Evolutionary conservation across 2,113 vertebrate genomes (phyloP).

Genomic region (Merops nubicus): DNA sequence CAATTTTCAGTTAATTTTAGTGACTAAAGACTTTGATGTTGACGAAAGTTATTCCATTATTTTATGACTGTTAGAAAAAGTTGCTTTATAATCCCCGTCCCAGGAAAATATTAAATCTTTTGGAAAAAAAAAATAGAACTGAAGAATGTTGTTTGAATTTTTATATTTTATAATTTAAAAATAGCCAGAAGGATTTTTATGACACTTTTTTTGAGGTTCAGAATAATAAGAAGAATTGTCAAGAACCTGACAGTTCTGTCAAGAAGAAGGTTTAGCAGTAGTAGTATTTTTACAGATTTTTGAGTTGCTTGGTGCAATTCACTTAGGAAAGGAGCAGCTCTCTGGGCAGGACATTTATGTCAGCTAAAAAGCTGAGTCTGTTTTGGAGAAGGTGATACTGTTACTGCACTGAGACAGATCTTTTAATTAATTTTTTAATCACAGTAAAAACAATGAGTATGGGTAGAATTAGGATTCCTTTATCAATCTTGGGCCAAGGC

Average conservation of each 20-base stretch:
- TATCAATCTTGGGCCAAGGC: background rate
- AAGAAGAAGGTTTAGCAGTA: background rate
- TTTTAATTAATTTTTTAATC: background rate
- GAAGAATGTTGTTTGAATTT: background rate
- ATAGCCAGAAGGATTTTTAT: background rate
- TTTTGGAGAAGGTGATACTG: background rate
- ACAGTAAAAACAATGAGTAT: rapidly evolving
- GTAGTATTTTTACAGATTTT: background rate
- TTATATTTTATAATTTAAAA: background rate
- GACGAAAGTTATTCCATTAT: background rate
- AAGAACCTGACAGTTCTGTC: background rate
- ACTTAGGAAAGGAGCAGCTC: background rate
- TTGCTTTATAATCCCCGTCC: background rate
- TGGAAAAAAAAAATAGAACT: background rate
- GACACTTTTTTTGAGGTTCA: background rate
- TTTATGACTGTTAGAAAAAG: background rate
- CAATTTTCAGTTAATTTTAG: background rate
- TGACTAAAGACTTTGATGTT: background rate
- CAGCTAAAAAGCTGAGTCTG: background rate
- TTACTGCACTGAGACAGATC: background rate
- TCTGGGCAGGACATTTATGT: background rate
- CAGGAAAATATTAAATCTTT: background rate
- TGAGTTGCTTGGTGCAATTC: background rate
- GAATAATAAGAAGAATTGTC: conserved; percentile 1
- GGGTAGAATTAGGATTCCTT: background rate